Conservation (phyloP, 2,797 vertebrate genomes). For the Cynodonichthys magdalenae region DNA sequence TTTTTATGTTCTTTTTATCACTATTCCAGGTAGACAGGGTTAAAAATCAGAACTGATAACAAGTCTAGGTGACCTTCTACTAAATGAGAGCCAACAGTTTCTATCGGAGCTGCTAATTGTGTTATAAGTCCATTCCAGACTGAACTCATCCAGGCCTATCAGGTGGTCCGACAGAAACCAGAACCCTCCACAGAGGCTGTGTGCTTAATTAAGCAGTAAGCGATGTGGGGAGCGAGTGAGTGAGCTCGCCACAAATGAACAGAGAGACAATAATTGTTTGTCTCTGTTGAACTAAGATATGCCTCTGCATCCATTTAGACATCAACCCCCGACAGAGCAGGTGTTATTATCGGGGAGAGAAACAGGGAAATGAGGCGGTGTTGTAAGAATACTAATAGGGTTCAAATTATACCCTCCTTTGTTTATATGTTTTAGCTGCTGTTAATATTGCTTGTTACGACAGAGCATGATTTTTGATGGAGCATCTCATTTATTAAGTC, state of each 20-base stretch:
- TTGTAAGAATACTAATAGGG: slow-evolving; percentile 42
- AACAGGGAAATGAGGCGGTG: slow-evolving; percentile 21
- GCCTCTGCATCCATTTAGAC: slow-evolving; percentile 33
- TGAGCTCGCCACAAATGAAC: no score
- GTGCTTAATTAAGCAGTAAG: slow-evolving; percentile 72
- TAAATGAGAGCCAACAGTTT: slow-evolving; percentile 33
- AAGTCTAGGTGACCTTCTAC: slow-evolving; percentile 15
- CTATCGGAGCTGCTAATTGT: slow-evolving; percentile 62
- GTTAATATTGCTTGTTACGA: slow-evolving; percentile 20
- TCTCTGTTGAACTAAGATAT: slow-evolving; percentile 40
- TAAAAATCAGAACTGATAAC: slow-evolving; percentile 45
- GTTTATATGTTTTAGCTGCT: slow-evolving; percentile 3
- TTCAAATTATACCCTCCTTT: slow-evolving; percentile 25
- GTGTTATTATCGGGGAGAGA: slow-evolving; percentile 32
- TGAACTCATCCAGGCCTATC: slow-evolving; percentile 60
- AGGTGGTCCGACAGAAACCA: slow-evolving; percentile 69
- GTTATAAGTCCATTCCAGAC: slow-evolving; percentile 64
- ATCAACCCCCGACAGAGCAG: slow-evolving; percentile 20
- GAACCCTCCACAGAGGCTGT: slow-evolving; percentile 52
- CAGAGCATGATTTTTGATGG: slow-evolving; percentile 22
- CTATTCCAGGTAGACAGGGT: slow-evolving; percentile 18
- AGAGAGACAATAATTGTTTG: slow-evolving; percentile 39
- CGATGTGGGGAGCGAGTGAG: slow-evolving; percentile 50
- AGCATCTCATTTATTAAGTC: slow-evolving; percentile 29
- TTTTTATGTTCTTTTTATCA: slow-evolving; percentile 9